Conservation (phyloP, 2,113 vertebrate species). For the Prunella fulvescens region DNA sequence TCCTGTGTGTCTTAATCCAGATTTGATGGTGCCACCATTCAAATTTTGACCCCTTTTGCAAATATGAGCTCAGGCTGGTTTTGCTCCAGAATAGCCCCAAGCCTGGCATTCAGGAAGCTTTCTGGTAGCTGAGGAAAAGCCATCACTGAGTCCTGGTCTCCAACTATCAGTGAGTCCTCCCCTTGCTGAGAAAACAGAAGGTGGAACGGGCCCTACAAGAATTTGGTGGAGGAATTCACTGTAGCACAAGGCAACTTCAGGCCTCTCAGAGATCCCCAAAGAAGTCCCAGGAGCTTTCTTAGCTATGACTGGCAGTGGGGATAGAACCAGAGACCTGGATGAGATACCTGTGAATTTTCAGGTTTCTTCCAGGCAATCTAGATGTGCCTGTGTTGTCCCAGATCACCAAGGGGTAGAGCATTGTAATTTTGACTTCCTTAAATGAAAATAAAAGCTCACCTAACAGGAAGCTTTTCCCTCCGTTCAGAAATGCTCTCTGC, state of each 20-base stretch:
- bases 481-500: neutral
- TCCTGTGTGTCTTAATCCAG: neutral
- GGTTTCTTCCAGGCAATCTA: neutral
- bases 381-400: neutral
- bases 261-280: neutral
- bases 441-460: neutral
- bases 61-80: neutral
- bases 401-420: neutral
- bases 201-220: neutral
- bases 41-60: neutral
- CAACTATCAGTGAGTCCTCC: rapidly evolving
- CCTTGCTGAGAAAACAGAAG: neutral
- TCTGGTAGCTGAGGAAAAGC: neutral
- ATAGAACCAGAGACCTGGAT: neutral
- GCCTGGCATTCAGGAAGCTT: neutral
- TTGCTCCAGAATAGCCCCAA: neutral
- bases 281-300: neutral
- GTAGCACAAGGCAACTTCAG: neutral
- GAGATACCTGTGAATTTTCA: neutral
- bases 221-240: neutral
- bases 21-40: neutral
- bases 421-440: neutral
- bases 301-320: neutral
- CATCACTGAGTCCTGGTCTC: neutral
- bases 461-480: neutral